A percentile compares a stretch with the other conserved stretches of the same genome.
These are phyloP conservation scores for Eulemur mongoz DNA, from an alignment of 2,797 vertebrate genomes.

Conservation along the genomic window DNA sequence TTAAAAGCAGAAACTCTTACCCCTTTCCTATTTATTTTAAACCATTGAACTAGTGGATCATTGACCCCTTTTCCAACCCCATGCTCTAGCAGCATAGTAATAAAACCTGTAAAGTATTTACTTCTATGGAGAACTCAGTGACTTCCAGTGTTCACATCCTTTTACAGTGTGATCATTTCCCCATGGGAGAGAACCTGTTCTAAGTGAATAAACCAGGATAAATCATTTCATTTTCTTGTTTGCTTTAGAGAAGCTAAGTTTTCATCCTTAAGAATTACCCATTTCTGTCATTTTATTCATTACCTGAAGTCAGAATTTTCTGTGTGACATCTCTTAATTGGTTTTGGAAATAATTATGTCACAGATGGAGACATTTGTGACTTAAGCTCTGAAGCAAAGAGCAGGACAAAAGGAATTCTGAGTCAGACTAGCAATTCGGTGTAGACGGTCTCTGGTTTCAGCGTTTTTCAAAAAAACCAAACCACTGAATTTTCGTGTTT, in stretches of 20 bases:
- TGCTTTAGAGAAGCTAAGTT: constrained; percentile 30
- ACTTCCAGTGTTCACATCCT: neutral
- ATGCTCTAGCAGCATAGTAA: neutral
- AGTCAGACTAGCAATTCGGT: constrained; percentile 29
- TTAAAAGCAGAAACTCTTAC: constrained; percentile 48
- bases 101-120: constrained; percentile 41
- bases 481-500: neutral
- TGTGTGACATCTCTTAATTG: constrained; percentile 72
- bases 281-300: constrained; percentile 55
- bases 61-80: constrained; percentile 28
- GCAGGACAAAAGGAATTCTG: constrained; percentile 63
- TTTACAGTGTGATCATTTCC: neutral
- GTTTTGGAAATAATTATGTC: constrained; percentile 72
- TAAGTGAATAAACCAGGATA: constrained; percentile 27
- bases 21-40: constrained; percentile 57
- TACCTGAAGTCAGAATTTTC: constrained; percentile 67
- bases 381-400: constrained; percentile 63
- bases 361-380: constrained; percentile 72
- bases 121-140: neutral
- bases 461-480: constrained; percentile 26
- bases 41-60: constrained; percentile 37
- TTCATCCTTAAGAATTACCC: constrained; percentile 50
- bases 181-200: neutral
- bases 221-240: constrained; percentile 44
- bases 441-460: constrained; percentile 10